phyloP scores from a whole-genome alignment of 2,888 invertebrate genomes.

The Marasmarcha lunaedactyla region DNA sequence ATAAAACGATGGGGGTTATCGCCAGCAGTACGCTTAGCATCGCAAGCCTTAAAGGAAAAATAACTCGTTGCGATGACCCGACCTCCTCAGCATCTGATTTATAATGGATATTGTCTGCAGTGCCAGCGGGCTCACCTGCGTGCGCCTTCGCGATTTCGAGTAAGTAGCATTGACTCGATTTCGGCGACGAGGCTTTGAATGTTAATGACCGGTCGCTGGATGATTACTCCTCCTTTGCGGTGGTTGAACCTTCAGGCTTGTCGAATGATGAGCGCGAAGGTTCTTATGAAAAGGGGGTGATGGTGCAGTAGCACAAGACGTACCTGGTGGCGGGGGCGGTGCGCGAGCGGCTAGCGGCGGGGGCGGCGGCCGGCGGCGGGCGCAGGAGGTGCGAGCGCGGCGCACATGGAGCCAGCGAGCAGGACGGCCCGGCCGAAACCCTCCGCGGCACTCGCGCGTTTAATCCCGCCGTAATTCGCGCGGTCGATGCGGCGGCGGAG shows the following conservation, averaged over 20 bases:
- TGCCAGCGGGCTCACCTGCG: no score
- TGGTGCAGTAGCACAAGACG: conserved; percentile 13
- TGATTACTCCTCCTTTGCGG: no score
- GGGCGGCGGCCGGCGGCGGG: conserved; percentile 35
- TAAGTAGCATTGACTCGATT: background rate
- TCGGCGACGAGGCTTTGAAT: no score
- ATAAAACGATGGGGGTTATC: no score
- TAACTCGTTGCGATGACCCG: no score
- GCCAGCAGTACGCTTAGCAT: no score
- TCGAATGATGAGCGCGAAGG: background rate
- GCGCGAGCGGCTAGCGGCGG: conserved; percentile 24
- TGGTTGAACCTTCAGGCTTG: no score
- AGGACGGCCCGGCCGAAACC: conserved; percentile 34
- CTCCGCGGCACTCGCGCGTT: conserved; percentile 61
- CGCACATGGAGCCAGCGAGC: conserved; percentile 36
- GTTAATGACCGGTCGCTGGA: no score
- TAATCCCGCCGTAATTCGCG: conserved; percentile 28
- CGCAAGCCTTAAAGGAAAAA: no score
- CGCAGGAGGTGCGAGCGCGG: conserved; percentile 24
- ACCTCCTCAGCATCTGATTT: no score
- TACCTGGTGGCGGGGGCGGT: conserved; percentile 26
- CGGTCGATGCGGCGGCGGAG: conserved; percentile 45
- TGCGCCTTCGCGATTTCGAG: no score
- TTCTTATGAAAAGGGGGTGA: conserved; percentile 4
- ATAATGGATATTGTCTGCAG: no score